phyloP scores from a whole-genome alignment of 1,140 invertebrate species.

The Drosophila elegans region DNA sequence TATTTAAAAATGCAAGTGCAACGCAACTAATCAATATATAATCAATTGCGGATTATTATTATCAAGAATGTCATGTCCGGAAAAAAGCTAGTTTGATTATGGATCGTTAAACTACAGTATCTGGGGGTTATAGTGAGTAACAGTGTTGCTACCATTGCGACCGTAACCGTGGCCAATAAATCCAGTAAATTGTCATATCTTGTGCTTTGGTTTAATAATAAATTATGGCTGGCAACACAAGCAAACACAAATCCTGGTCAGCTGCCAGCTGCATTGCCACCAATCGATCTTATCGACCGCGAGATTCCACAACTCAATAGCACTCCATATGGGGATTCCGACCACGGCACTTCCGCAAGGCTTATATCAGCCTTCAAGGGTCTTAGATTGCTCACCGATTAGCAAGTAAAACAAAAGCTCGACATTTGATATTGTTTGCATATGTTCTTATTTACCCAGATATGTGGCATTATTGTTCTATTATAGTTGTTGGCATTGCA shows the following conservation, averaged over 20 bases:
- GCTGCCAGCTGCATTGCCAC: constrained; percentile 38
- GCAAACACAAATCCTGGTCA: constrained; percentile 14
- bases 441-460: constrained; percentile 40
- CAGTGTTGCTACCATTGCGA: background rate
- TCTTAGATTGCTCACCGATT: constrained; percentile 27
- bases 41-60: background rate
- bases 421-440: constrained; percentile 24
- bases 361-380: background rate
- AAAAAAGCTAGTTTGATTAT: background rate
- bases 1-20: background rate
- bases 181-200: constrained; percentile 19
- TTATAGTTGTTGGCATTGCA: constrained; percentile 15
- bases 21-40: background rate
- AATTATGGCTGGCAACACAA: constrained; percentile 52
- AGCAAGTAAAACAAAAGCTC: constrained; percentile 27
- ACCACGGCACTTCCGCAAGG: constrained; percentile 34
- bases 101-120: constrained; percentile 3
- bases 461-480: constrained; percentile 24
- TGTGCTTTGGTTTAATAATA: constrained; percentile 36
- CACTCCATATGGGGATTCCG: background rate
- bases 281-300: constrained; percentile 29
- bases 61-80: background rate
- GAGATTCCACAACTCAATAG: background rate
- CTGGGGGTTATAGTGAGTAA: background rate
- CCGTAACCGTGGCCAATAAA: constrained; percentile 20